Base-by-base conservation (phyloP, 2,797 vertebrate species). In the Meriones psammophilus region DNA sequence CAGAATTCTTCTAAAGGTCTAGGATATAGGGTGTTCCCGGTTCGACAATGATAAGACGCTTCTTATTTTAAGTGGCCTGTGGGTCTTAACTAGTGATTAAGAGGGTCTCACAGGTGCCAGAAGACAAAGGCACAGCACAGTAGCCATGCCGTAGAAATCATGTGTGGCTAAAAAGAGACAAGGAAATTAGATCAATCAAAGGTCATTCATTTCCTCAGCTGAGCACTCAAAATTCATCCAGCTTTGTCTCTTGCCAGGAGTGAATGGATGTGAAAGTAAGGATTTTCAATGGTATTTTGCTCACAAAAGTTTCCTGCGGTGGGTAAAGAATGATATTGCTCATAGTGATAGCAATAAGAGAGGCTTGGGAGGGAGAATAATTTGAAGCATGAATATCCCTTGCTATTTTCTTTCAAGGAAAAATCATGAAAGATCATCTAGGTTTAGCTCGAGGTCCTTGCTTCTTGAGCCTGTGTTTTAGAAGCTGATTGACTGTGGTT, bases 111-210 rank as follows among this genome's bases (percentile, higher is more conserved):
- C 73, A 96, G 94, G 89, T 97, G 91, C 91, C 80, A 4, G 54
- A 93, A 97, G 94, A 97, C 92, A 96, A 96, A 97, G 91, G 64
- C 84, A 50, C 81, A 69, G 13, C 83, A 81, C 90, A 91, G 79
- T 92, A 62, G 26, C 42, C 89, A 85, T 74, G 69, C 77, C 54
- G 84, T 92, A 93, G 91, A 96, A 97, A 93, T 96, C 89, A 95
- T 84, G 96, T n/a, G 26, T 94, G 86, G 76, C 95, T 97, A 42
- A 95, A 97, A 94, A 73, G 89, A 96, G 92, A 96, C 92, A 86
- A 88, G 93, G 88, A 95, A 95, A 97, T 97, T 97, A 97, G 96
- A 97, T 97, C 95, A 97, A 92, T 77, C 97, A 97, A 96, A 97
- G 96, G 97, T 96, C 96, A 89, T 87, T 83, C 96, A 86, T 97